Base-by-base conservation (phyloP, 1,140 invertebrate genomes). In the Brachionus asplanchnoidis region DNA sequence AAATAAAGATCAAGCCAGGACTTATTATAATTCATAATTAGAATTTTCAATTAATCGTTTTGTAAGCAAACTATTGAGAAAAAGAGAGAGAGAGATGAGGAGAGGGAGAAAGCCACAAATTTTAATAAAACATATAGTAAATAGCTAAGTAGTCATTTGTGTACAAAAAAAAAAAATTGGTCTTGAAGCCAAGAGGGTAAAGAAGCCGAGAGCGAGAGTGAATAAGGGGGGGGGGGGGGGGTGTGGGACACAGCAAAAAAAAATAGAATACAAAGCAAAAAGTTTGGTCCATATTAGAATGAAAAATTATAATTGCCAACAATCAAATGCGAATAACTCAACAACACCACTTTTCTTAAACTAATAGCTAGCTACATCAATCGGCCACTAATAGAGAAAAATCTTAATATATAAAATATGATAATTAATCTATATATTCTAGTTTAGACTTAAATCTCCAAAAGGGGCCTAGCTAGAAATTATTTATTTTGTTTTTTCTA, bases 121-220 rank as follows among this genome's bases (percentile, higher is more conserved):
- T 73, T 73, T 42, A 73, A 73, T 73, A 73, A 60, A 60, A 60
- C 53, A 60, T 60, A 60, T 20, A 60, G 53, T 20, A 60, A 60
- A 60, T 60, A 60, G 53, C 53, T 60, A 60, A 60, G 53, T 60
- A 60, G 53, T 60, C 20, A 60, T 60, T 60, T 60, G 23, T 77
- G 40, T 77, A 36, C 66, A 70, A 70, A 70, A 46, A 46, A 68
- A 68, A n/a, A 32, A 7, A 36, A 7, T 36, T 77, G 44, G 73
- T 50, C 11, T 77, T 53, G 73, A 77, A 77, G 46, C 73, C 73
- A 50, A 77, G 73, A 77, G 73, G 73, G 53, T 77, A 50, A 77
- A 50, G 26, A 73, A 68, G 26, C 26, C 26, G 32, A 68, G 32
- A 68, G 32, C 26, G n/a, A 68, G 66, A 68, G 66, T 32, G 66